Evolutionary conservation across 2,113 vertebrate genomes (phyloP).

Genomic region (Pseudorhombus dupliciocellatus): DNA sequence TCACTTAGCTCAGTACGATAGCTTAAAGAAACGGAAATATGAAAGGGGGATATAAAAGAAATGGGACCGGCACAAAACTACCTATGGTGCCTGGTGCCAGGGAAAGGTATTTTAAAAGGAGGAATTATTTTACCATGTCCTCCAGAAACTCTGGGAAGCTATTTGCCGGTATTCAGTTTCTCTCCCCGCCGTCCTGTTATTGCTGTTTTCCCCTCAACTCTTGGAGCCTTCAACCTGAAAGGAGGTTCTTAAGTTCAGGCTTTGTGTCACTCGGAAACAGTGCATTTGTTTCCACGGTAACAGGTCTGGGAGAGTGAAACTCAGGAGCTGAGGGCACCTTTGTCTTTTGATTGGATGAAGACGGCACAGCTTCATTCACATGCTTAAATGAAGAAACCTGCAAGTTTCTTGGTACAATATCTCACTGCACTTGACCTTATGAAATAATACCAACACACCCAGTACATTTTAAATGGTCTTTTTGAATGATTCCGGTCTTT

Average conservation of each 20-base stretch:
- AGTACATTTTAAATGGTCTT: conserved; percentile 42
- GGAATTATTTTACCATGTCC: conserved; percentile 73
- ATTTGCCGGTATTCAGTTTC: conserved; percentile 73
- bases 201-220: conserved; percentile 69
- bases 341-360: conserved; percentile 53
- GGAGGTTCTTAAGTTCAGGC: conserved; percentile 68
- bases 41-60: conserved; percentile 64
- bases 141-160: conserved; percentile 74
- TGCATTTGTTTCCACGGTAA: conserved; percentile 72
- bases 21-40: conserved; percentile 41
- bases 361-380: conserved; percentile 33
- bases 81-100: conserved; percentile 69
- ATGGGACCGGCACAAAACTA: conserved; percentile 50
- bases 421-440: conserved; percentile 48
- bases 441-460: conserved; percentile 33
- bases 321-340: conserved; percentile 62
- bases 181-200: conserved; percentile 73
- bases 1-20: conserved; percentile 65
- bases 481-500: conserved; percentile 36
- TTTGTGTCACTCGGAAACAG: conserved; percentile 77
- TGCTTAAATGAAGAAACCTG: conserved; percentile 28
- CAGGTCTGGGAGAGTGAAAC: conserved; percentile 68
- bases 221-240: conserved; percentile 68
- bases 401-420: conserved; percentile 30
- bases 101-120: conserved; percentile 73